phyloP scores from a whole-genome alignment of 2,113 vertebrate genomes.

The Machaerirhynchus nigripectus region DNA sequence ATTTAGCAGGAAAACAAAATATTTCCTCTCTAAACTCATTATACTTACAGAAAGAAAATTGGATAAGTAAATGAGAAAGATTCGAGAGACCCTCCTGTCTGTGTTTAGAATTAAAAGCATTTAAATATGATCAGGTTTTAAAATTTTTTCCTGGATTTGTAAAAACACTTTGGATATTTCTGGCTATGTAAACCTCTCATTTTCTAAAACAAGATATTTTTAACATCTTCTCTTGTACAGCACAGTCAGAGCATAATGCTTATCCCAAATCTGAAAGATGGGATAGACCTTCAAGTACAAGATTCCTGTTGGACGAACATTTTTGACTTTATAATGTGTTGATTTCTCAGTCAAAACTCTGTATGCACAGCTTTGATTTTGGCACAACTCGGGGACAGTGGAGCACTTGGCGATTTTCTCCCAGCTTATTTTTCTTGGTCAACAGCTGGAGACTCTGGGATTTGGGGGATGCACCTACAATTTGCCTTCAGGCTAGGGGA shows the following conservation, averaged over 20 bases:
- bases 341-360: neutral
- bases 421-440: neutral
- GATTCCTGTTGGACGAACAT: neutral
- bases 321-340: neutral
- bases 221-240: neutral
- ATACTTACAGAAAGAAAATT: neutral
- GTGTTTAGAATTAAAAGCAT: neutral
- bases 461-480: neutral
- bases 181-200: neutral
- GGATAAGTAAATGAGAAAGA: neutral
- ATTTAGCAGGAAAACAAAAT: constrained; percentile 43
- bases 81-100: neutral
- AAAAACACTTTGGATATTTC: neutral
- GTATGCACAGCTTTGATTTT: neutral
- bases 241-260: neutral
- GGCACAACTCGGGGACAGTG: neutral
- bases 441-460: neutral
- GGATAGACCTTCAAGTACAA: neutral
- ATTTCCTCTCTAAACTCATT: constrained; percentile 41
- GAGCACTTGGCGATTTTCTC: neutral
- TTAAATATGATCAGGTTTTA: neutral
- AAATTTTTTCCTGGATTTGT: neutral
- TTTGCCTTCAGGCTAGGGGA: neutral
- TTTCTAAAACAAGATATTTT: neutral
- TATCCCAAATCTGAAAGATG: neutral